These are phyloP conservation scores for Rhipidura dahli DNA, from an alignment of 2,113 vertebrate genomes.

Conservation along the genomic window DNA sequence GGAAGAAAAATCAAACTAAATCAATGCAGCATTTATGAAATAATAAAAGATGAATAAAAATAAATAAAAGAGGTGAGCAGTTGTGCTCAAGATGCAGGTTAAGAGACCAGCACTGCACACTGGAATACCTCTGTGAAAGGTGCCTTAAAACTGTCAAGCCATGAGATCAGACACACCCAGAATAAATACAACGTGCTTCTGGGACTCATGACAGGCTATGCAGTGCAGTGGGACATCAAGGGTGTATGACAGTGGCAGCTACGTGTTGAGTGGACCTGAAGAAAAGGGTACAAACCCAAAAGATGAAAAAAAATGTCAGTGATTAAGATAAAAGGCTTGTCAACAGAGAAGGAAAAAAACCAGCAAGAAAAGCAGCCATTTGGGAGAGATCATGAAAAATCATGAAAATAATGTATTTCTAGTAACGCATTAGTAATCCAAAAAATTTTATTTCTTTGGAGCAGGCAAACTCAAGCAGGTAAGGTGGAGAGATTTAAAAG, in stretches of 20 bases:
- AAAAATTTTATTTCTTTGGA: neutral
- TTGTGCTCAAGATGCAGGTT: neutral
- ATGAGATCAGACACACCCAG: neutral
- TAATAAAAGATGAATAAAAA: neutral
- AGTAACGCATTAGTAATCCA: neutral
- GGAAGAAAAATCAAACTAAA: neutral
- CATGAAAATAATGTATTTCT: neutral
- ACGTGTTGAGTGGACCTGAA: neutral
- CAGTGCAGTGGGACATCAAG: neutral
- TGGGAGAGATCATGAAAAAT: neutral
- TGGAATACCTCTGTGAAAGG: neutral
- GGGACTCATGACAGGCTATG: neutral
- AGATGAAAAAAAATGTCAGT: neutral
- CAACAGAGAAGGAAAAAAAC: neutral
- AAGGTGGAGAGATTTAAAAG: neutral
- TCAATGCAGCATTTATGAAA: neutral
- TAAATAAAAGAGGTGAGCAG: neutral
- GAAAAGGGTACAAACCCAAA: neutral
- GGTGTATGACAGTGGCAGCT: neutral
- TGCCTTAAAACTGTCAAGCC: neutral
- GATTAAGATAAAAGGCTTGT: conserved; percentile 13
- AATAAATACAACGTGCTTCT: neutral
- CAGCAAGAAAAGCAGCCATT: neutral
- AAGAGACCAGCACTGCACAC: neutral
- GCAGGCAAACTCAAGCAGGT: neutral